Base-by-base conservation (phyloP, 1,140 invertebrate genomes). In the Diploscapter pachys region DNA sequence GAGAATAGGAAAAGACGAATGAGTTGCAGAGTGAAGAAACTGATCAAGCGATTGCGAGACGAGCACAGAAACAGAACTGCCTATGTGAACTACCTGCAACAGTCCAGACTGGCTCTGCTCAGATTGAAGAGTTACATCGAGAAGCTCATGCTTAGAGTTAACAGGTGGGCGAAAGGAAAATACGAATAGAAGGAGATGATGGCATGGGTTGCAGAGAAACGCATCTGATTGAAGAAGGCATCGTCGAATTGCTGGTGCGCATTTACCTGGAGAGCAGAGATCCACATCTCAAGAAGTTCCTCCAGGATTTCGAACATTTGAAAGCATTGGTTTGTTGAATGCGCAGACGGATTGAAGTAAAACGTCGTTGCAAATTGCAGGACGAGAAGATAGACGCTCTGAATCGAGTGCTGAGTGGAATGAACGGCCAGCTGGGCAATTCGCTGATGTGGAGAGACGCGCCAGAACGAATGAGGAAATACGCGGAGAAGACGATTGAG, bases 11-110 rank as follows among this genome's bases (percentile, higher is more conserved):
- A 31, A 31, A 31, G 31, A 31, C 31, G 31, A 31, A 31, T 31
- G 31, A 31, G 1, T 31, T 31, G 31, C 31, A 31, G 31, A 1
- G 31, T 31, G 31, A 31, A 31, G 31, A 31, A 31, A 1, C 31
- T 31, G 31, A 31, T 31, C 31, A 31, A 31, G 78, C 90, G 91
- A n/a, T 86, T 96, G 72, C 90, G 90, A 82, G 91, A 92, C 53
- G 94, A 96, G 82, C 92, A 93, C 83, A 87, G 91, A 71, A 89
- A 90, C 72, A 87, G 94, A 70, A 90, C 91, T 31, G 90, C 91
- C 54, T 96, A 95, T 82, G 90, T 93, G 62, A 90, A 92, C 4
- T 96, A 96, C 88, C 88, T 96, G 74, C 90, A 93, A 64, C 88
- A 91, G 76, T 93, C 92, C 84, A 89, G 92, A 63, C 92, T 95